Percentiles rank a stretch among this genome's conserved stretches.
Evolutionary conservation across 1,140 invertebrate species (phyloP).

Genomic region (Amyelois transitella): DNA sequence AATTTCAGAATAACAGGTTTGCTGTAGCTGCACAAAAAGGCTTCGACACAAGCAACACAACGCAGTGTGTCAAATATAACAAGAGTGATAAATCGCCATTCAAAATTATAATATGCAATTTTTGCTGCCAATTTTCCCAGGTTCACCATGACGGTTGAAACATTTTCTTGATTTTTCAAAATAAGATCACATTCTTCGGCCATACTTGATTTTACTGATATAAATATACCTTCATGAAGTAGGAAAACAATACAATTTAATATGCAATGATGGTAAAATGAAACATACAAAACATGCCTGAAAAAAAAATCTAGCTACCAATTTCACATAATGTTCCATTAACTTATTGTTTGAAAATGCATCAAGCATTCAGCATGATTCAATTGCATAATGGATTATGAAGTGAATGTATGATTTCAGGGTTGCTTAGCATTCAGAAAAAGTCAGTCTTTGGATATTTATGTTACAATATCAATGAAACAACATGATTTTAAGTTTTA

Average conservation of each 20-base stretch:
- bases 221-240: background rate
- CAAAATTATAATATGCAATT: constrained; percentile 41
- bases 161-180: background rate
- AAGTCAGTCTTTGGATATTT: too few relatives aligned
- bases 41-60: constrained; percentile 17
- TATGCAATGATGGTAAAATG: background rate
- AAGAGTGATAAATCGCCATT: constrained; percentile 44
- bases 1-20: constrained; percentile 29
- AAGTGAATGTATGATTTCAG: background rate
- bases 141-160: constrained; percentile 11
- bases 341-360: background rate
- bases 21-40: constrained; percentile 36
- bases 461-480: too few relatives aligned
- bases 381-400: background rate
- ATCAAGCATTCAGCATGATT: background rate
- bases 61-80: constrained; percentile 30
- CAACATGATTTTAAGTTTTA: too few relatives aligned
- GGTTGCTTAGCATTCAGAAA: too few relatives aligned
- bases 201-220: background rate
- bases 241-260: background rate
- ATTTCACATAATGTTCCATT: background rate
- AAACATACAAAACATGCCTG: background rate
- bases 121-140: constrained; percentile 36
- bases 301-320: background rate
- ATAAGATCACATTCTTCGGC: background rate